Percentiles rank a stretch among this genome's conserved stretches.
phyloP scores from a whole-genome alignment of 2,113 vertebrate species.

The Typhlomys cinereus region DNA sequence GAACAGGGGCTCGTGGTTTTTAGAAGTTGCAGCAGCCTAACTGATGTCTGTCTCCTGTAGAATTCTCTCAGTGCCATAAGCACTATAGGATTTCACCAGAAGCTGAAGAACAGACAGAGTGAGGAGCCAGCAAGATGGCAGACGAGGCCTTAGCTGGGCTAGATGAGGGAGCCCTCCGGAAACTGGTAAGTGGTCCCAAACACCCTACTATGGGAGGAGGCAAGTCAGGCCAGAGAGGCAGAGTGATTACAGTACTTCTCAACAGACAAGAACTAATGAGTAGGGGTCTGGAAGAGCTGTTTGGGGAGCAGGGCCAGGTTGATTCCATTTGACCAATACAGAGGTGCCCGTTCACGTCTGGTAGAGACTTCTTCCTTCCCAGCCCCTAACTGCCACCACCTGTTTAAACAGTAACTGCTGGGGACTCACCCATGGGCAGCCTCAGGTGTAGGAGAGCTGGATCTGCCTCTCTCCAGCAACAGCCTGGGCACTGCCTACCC shows the following conservation, averaged over 20 bases:
- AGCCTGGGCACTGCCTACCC: background rate
- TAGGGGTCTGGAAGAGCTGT: background rate
- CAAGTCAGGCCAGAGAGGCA: conserved; percentile 6
- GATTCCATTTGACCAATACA: conserved; percentile 36
- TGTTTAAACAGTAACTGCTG: conserved; percentile 78
- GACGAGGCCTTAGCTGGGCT: conserved; percentile 83
- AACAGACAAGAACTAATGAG: background rate
- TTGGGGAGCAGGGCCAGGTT: background rate
- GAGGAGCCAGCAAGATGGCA: conserved; percentile 75
- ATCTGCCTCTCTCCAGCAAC: conserved; percentile 27
- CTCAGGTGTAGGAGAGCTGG: conserved; percentile 60
- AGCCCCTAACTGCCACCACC: conserved; percentile 46
- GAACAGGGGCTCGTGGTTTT: background rate
- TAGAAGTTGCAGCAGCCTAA: background rate
- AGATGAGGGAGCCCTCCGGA: conserved; percentile 86
- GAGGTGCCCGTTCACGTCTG: conserved; percentile 45
- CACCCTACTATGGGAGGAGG: background rate
- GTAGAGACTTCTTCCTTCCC: conserved; percentile 32
- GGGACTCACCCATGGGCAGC: conserved; percentile 50
- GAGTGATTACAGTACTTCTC: background rate
- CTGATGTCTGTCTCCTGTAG: conserved; percentile 58
- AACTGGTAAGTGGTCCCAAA: conserved; percentile 82
- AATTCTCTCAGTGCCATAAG: conserved; percentile 20
- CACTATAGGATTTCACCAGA: background rate
- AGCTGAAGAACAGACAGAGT: background rate